Evolutionary conservation across 2,797 vertebrate genomes (phyloP).

Genomic region (Catamblyrhynchus diadema): DNA sequence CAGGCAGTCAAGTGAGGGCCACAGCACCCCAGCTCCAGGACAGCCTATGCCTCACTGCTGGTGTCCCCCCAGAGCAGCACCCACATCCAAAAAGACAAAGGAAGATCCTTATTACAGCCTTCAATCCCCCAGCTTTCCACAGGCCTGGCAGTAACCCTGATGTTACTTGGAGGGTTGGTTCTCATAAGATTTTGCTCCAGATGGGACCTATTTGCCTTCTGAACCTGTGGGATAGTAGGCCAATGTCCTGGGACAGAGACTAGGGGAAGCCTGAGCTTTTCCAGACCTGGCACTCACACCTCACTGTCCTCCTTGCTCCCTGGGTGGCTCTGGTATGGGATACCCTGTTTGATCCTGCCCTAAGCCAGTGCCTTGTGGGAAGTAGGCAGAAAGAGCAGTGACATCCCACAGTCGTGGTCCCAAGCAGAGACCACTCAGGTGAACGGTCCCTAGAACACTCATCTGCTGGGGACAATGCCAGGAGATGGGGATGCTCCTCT

Average conservation of each 20-base stretch:
- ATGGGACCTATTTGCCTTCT: not conserved
- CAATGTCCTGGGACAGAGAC: not conserved
- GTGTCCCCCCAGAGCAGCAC: not conserved
- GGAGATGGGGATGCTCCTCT: not conserved
- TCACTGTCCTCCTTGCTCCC: accelerated
- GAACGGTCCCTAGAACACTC: not conserved
- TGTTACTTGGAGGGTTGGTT: not conserved
- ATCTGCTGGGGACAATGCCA: not conserved
- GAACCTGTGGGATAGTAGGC: accelerated
- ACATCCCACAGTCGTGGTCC: accelerated
- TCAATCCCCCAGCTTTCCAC: not conserved
- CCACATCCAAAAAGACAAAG: accelerated
- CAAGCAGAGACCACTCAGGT: not conserved
- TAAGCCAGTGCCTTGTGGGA: not conserved
- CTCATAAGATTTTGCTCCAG: not conserved
- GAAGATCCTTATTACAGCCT: not conserved
- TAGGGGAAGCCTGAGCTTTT: not conserved
- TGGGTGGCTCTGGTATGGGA: not conserved
- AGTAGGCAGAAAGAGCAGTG: not conserved
- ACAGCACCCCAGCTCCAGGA: not conserved
- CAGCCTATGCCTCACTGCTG: not conserved
- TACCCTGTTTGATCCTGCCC: not conserved
- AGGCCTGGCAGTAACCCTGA: not conserved
- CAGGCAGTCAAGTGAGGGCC: not conserved
- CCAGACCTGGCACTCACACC: not conserved